Evolutionary conservation across 2,113 vertebrate species (phyloP).

Genomic region (Pimephales promelas): DNA sequence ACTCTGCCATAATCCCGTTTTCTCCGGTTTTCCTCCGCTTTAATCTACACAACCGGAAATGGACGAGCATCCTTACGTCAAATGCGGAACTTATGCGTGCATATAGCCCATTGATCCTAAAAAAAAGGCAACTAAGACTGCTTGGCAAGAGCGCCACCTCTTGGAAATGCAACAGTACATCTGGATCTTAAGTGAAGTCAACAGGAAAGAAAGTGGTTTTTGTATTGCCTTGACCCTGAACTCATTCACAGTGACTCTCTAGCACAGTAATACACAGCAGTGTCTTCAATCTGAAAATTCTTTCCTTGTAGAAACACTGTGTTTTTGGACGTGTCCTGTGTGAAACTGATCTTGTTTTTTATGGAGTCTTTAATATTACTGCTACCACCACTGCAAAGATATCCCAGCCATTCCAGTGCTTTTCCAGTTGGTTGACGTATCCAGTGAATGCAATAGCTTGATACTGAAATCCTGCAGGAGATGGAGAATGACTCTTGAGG

Average conservation of each 20-base stretch:
- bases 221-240: background rate
- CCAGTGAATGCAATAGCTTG: background rate
- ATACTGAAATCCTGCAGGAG: background rate
- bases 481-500: slow-evolving; percentile 28
- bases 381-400: background rate
- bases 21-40: no score
- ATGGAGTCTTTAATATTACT: slow-evolving; percentile 9
- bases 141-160: background rate
- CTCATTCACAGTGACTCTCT: background rate
- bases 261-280: slow-evolving; percentile 37
- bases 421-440: background rate
- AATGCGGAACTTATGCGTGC: no score
- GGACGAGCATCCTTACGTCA: no score
- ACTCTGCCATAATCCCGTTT: no score
- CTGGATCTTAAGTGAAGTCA: background rate
- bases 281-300: no score
- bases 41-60: no score
- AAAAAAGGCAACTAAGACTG: background rate
- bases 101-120: no score
- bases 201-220: slow-evolving; percentile 27
- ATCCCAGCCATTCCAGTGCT: slow-evolving; percentile 12
- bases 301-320: no score
- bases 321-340: no score
- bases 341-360: no score
- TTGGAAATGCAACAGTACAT: background rate